Evolutionary conservation across 2,888 invertebrate species (phyloP).

Genomic region (Plemyria rubiginata): DNA sequence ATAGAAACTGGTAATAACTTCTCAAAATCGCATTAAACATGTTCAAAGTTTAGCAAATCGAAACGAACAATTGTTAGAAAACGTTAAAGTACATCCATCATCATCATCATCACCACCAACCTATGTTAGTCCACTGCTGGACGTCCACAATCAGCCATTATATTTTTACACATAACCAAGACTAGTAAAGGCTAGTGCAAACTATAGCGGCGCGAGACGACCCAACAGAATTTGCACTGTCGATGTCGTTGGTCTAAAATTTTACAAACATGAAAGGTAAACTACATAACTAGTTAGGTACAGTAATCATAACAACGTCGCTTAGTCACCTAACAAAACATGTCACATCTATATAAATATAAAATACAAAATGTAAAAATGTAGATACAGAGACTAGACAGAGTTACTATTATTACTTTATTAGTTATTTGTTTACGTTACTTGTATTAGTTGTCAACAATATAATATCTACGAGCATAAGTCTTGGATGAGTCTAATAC

Average conservation of each 20-base stretch:
- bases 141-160: not conserved
- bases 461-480: not conserved
- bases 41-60: slow-evolving; percentile 1
- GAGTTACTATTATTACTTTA: not conserved
- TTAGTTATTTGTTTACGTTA: not conserved
- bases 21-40: not conserved
- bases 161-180: not conserved
- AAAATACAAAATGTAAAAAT: slow-evolving; percentile 18
- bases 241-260: not conserved
- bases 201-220: not conserved
- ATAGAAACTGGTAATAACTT: not conserved
- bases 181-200: slow-evolving; percentile 7
- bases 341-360: not conserved
- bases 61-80: slow-evolving; percentile 7
- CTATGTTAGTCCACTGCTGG: too few relatives aligned
- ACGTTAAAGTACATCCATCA: slow-evolving; percentile 2
- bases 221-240: not conserved
- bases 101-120: too few relatives aligned
- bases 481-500: slow-evolving; percentile 11
- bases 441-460: slow-evolving; percentile 4
- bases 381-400: slow-evolving; percentile 22
- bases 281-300: slow-evolving; percentile 38
- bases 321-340: slow-evolving; percentile 7
- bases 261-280: slow-evolving; percentile 7
- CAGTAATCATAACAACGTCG: slow-evolving; percentile 38